These are phyloP conservation scores for Drosophila tsacasi DNA, from an alignment of 1,140 invertebrate species.

Conservation along the genomic window DNA sequence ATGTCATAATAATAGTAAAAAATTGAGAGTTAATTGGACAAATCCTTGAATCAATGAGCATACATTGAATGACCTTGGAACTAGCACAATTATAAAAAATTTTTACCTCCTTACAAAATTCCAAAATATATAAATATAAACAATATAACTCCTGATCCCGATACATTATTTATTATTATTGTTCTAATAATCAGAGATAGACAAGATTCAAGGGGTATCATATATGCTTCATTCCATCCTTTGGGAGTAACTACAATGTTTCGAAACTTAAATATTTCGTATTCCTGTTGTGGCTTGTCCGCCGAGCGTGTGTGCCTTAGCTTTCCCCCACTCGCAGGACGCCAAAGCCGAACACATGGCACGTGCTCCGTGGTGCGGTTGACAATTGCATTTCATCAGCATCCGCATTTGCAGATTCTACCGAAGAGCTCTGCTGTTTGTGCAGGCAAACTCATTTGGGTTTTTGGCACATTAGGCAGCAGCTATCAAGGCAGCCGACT, in stretches of 20 bases:
- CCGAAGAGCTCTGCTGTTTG: constrained; percentile 28
- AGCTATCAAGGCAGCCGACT: too few species aligned
- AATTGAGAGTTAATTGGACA: too few species aligned
- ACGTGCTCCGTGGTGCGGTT: constrained; percentile 67
- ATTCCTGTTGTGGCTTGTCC: constrained; percentile 21
- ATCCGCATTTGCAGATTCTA: constrained; percentile 35
- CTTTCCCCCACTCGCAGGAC: constrained; percentile 44
- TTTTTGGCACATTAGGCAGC: constrained; percentile 62
- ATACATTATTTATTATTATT: background rate
- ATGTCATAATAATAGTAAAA: too few species aligned
- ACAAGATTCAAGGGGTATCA: background rate
- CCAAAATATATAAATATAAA: too few species aligned
- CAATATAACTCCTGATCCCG: too few species aligned
- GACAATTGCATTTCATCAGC: constrained; percentile 69
- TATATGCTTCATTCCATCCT: background rate
- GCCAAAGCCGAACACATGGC: constrained; percentile 43
- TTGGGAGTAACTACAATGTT: background rate
- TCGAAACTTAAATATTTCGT: constrained; percentile 33
- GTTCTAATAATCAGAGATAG: background rate
- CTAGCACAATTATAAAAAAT: background rate
- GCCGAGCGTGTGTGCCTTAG: constrained; percentile 31
- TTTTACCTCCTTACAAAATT: too few species aligned
- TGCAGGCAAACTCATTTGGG: constrained; percentile 73
- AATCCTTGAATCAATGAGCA: too few species aligned
- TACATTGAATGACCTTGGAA: background rate